phyloP scores from a whole-genome alignment of 1,140 invertebrate species.

The Drosophila sturtevanti region DNA sequence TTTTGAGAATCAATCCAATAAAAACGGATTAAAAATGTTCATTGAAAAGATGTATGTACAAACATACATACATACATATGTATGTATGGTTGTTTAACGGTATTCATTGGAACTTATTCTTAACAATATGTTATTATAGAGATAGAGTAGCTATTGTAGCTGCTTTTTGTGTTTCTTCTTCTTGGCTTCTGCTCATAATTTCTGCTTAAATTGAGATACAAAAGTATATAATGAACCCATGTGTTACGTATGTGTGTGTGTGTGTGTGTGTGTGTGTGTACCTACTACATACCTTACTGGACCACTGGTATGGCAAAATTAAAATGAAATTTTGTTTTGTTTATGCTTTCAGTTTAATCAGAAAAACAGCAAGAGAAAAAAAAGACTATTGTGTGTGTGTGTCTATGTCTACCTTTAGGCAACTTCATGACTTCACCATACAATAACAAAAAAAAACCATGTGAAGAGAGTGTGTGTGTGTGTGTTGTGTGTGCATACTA shows the following conservation, averaged over 20 bases:
- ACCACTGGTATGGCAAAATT: slow-evolving; percentile 58
- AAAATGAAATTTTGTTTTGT: slow-evolving; percentile 59
- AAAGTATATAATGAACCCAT: slow-evolving; percentile 46
- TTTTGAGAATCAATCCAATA: not conserved
- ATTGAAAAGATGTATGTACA: too few relatives aligned
- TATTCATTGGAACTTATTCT: not conserved
- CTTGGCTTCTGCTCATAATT: slow-evolving; percentile 49
- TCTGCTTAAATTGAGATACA: slow-evolving; percentile 40
- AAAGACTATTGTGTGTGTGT: slow-evolving; percentile 10
- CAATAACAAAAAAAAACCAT: slow-evolving; percentile 15
- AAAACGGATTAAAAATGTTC: not conserved
- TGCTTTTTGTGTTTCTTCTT: too few relatives aligned
- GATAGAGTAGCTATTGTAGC: not conserved
- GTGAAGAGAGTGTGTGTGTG: not conserved
- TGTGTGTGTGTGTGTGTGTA: slow-evolving; percentile 20
- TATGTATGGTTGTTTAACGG: not conserved
- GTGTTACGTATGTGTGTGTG: slow-evolving; percentile 1
- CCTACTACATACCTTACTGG: slow-evolving; percentile 20
- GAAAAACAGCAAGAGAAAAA: slow-evolving; percentile 44
- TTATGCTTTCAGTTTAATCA: slow-evolving; percentile 76
- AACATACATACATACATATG: too few relatives aligned
- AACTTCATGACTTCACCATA: slow-evolving; percentile 76
- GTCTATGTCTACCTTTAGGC: slow-evolving; percentile 30
- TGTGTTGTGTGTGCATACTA: slow-evolving; percentile 65
- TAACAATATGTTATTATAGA: slow-evolving; percentile 2